Percentiles rank a stretch among this genome's conserved stretches.
Conservation (phyloP, 2,113 vertebrate species). For the Tachysurus vachellii region DNA sequence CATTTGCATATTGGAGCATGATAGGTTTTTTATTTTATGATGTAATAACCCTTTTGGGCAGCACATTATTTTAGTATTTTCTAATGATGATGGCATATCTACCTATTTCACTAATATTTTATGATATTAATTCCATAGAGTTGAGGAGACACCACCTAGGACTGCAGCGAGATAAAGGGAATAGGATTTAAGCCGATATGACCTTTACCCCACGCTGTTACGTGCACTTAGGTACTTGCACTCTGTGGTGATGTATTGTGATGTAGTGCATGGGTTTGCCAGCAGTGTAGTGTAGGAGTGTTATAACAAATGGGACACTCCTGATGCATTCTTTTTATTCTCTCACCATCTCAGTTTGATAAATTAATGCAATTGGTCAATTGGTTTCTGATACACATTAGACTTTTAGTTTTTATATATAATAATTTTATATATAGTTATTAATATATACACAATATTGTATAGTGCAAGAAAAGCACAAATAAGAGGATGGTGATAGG, state of each 20-base stretch:
- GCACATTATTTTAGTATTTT: neutral
- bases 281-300: conserved; percentile 5
- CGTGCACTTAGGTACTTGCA: neutral
- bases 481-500: neutral
- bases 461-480: neutral
- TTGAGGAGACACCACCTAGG: neutral
- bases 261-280: conserved; percentile 20
- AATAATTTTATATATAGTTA: too few relatives aligned
- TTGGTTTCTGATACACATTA: neutral
- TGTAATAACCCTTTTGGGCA: neutral
- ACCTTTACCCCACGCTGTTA: neutral
- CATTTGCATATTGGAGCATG: neutral
- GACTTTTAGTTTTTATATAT: too few relatives aligned
- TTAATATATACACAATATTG: neutral
- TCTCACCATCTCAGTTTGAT: neutral
- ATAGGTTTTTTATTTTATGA: neutral
- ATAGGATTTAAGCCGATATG: conserved; percentile 18
- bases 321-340: conserved; percentile 11
- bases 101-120: neutral
- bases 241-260: conserved; percentile 14
- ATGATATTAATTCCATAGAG: neutral
- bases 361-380: neutral
- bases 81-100: neutral
- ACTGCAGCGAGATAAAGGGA: neutral
- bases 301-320: conserved; percentile 11